A percentile compares a stretch with the other conserved stretches of the same genome.
phyloP scores from a whole-genome alignment of 2,113 vertebrate species.

The Campylomormyrus tamandua region DNA sequence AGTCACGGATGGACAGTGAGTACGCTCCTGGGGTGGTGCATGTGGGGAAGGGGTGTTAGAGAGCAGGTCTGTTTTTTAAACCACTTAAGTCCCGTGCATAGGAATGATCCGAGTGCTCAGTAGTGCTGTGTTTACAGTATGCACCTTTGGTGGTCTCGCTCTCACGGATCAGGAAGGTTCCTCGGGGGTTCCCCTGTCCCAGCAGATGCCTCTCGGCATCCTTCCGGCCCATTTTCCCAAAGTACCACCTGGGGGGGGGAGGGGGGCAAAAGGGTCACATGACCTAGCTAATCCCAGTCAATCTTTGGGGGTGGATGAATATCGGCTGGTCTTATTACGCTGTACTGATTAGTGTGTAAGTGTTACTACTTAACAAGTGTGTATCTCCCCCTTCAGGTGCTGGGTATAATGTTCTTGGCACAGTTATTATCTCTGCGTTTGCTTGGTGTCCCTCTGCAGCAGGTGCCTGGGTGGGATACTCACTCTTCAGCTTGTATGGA shows the following conservation, averaged over 20 bases:
- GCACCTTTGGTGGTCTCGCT: constrained; percentile 90
- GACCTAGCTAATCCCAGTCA: neutral
- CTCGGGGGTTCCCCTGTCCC: constrained; percentile 67
- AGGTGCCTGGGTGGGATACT: constrained; percentile 42
- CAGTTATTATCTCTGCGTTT: neutral
- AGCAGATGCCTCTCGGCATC: constrained; percentile 84
- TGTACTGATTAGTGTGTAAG: neutral
- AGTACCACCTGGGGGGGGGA: constrained; percentile 81
- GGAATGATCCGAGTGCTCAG: neutral
- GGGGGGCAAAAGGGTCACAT: constrained; percentile 15
- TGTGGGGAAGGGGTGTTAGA: neutral
- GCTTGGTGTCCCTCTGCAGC: neutral
- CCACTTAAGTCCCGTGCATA: neutral
- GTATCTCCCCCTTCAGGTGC: neutral
- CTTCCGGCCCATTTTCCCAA: constrained; percentile 88
- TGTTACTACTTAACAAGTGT: neutral
- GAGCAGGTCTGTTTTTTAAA: neutral
- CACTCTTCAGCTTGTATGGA: constrained; percentile 97
- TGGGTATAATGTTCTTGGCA: neutral
- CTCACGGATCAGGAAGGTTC: constrained; percentile 86
- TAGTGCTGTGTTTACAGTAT: neutral
- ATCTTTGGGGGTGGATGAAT: neutral
- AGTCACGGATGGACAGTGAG: constrained; percentile 91
- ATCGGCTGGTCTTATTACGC: neutral
- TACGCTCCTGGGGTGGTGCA: constrained; percentile 69